Conservation (phyloP, 2,797 vertebrate species). For the Pipistrellus kuhlii region DNA sequence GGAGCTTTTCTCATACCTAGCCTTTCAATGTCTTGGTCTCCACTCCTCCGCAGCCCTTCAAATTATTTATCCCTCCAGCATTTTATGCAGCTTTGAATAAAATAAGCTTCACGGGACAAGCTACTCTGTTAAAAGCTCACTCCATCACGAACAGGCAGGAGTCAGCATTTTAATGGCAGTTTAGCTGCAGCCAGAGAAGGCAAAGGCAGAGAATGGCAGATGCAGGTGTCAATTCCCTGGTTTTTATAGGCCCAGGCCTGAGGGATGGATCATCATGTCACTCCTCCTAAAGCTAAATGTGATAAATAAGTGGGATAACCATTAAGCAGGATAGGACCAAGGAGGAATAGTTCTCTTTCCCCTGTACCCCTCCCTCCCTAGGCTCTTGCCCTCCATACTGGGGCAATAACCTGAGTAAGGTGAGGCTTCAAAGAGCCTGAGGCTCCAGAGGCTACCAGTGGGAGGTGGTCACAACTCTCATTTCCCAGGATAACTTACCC, state of each 20-base stretch:
- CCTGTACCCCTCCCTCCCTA: too few species aligned
- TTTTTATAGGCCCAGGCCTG: conserved; percentile 54
- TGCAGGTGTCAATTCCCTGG: background rate
- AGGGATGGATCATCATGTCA: conserved; percentile 61
- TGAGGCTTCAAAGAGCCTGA: background rate
- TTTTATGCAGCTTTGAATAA: conserved; percentile 52
- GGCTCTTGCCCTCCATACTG: background rate
- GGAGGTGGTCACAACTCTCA: background rate
- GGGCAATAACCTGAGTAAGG: background rate
- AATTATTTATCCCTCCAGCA: background rate
- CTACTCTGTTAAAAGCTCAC: conserved; percentile 61
- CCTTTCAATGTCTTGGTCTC: background rate
- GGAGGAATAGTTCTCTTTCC: background rate
- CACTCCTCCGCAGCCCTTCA: background rate
- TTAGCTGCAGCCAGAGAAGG: conserved; percentile 61
- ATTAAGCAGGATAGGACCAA: background rate
- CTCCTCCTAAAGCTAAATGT: conserved; percentile 68
- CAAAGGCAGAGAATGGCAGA: conserved; percentile 55
- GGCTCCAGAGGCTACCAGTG: background rate
- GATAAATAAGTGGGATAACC: conserved; percentile 71
- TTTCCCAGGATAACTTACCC: conserved; percentile 6
- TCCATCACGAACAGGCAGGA: conserved; percentile 54
- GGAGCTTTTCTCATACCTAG: background rate
- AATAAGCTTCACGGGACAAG: background rate
- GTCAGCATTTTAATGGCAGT: background rate